A percentile compares a stretch with the other conserved stretches of the same genome.
These are phyloP conservation scores for Coenobita brevimanus DNA, from an alignment of 1,140 invertebrate species.

Conservation along the genomic window DNA sequence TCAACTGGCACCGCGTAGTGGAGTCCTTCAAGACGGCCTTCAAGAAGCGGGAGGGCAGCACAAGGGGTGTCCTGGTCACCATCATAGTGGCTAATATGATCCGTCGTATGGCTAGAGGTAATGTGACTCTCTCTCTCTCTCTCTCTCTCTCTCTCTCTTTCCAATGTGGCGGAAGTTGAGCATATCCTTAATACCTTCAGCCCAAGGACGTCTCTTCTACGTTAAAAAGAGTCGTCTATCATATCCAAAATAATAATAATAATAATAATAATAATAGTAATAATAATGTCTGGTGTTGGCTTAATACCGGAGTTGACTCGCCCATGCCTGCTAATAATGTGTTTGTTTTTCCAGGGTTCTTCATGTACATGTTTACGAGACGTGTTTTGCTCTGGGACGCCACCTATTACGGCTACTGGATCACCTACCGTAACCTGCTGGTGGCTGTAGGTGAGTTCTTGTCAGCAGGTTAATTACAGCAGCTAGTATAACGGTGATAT, in stretches of 20 bases:
- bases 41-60: constrained; percentile 48
- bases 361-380: constrained; percentile 59
- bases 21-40: constrained; percentile 67
- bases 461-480: too few species aligned
- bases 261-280: neutral
- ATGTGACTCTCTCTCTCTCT: too few species aligned
- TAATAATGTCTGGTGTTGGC: neutral
- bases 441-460: constrained; percentile 47
- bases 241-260: too few species aligned
- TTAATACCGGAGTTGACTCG: neutral
- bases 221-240: too few species aligned
- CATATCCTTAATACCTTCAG: too few species aligned
- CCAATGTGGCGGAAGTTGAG: too few species aligned
- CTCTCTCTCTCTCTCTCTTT: too few species aligned
- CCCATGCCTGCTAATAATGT: neutral
- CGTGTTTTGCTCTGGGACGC: constrained; percentile 41
- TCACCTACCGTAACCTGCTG: constrained; percentile 57
- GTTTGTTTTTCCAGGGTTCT: constrained; percentile 35
- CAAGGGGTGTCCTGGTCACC: constrained; percentile 39
- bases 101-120: constrained; percentile 60
- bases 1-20: constrained; percentile 54
- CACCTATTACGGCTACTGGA: constrained; percentile 53
- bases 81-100: constrained; percentile 55
- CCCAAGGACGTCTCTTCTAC: too few species aligned
- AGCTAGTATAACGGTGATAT: too few species aligned